Base-by-base conservation (phyloP, 2,797 vertebrate genomes). In the Melanotaenia pygmaea region DNA sequence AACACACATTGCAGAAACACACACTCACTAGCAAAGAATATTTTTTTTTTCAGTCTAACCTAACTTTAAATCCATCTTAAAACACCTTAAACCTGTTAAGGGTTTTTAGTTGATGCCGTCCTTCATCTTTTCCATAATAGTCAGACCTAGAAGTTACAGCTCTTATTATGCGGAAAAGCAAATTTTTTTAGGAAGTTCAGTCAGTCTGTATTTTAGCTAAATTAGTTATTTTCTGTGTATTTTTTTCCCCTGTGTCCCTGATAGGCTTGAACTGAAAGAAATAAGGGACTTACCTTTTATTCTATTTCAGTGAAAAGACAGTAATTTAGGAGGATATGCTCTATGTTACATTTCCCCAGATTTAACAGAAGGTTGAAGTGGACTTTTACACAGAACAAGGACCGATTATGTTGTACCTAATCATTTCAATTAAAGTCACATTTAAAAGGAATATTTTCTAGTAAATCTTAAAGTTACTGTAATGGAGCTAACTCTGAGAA, bases 31-130 rank as follows among this genome's bases (percentile, higher is more conserved):
- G 13, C 38, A 40, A 40, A 40, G 38, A 4, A 40, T 13, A 3
- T 8, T 8, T 26, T 35, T 13, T 40, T 40, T 40, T 40, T 40
- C 13, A 14, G 11, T 38, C 37, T 38, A 12, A 9, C 12, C 3
- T 38, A 14, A 16, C 3, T 12, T 43, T 8, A 37, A 37, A 4
- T 43, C 40, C 30, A 1, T 28, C 12, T 45, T 28, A 37, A 56
- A 73, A 60, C 43, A 30, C 4, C 30, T 35, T 61, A 8, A 18
- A 26, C 18, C 45, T 76, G 65, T 54, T 9, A 58, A 56, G 37
- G 65, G 50, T 61, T 60, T 26, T 28, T 32, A 34, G 35, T 54
- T 30, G 13, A 24, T 54, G 22, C 53, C n/a, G 13, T 26, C 5
- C 3, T 40, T 24, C 22, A 16, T 53, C 18, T 47, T 16, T 43